phyloP scores from a whole-genome alignment of 2,113 vertebrate species.

The Felis chaus region DNA sequence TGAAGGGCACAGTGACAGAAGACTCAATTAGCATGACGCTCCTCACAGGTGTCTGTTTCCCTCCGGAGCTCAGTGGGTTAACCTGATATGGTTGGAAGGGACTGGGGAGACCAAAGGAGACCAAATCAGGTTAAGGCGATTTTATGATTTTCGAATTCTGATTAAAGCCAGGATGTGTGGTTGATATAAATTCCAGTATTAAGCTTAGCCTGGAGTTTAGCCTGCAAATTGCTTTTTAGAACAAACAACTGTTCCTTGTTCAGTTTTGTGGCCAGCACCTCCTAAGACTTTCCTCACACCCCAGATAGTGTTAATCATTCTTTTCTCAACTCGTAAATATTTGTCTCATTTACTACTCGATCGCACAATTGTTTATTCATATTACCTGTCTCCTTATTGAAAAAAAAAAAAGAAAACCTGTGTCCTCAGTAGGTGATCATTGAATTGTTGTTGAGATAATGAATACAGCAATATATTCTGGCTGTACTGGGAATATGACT shows the following conservation, averaged over 20 bases:
- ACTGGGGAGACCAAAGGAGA: neutral
- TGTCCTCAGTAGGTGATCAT: neutral
- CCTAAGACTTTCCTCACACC: neutral
- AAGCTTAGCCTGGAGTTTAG: neutral
- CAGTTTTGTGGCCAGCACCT: neutral
- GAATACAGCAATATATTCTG: neutral
- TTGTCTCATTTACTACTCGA: neutral
- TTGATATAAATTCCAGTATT: neutral
- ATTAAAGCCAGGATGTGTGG: neutral
- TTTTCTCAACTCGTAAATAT: neutral
- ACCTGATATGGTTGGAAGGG: neutral
- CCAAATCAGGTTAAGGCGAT: neutral
- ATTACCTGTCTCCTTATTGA: neutral
- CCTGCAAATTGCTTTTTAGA: neutral
- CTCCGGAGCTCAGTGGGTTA: neutral
- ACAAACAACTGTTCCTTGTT: neutral
- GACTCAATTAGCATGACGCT: neutral
- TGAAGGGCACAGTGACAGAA: constrained; percentile 27
- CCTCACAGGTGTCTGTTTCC: neutral
- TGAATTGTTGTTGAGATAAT: neutral
- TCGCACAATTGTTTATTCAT: neutral
- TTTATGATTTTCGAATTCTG: neutral
- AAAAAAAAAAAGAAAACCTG: neutral
- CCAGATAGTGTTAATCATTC: neutral
- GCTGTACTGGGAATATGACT: neutral